Evolutionary conservation across 2,113 vertebrate species (phyloP).

Genomic region (Charadrius vociferus): DNA sequence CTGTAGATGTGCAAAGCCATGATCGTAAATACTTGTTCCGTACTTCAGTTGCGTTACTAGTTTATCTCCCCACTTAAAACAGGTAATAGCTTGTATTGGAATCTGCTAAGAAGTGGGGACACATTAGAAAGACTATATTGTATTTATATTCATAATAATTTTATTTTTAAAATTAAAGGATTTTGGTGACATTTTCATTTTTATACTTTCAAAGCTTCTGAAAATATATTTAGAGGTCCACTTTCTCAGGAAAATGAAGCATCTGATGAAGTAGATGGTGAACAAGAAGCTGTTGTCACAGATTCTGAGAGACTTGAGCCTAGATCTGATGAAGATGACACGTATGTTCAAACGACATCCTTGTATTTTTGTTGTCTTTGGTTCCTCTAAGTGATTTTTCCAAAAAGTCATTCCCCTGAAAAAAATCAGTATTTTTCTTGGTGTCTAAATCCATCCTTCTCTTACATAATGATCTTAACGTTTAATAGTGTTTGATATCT

Average conservation of each 20-base stretch:
- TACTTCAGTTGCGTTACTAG: neutral
- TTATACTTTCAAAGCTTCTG: constrained; percentile 59
- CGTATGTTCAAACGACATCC: constrained; percentile 75
- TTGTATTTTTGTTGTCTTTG: neutral
- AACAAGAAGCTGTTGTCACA: constrained; percentile 32
- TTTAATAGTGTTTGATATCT: neutral
- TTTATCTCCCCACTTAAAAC: neutral
- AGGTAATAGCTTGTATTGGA: neutral
- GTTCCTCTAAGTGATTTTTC: neutral
- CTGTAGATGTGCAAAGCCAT: too few relatives aligned
- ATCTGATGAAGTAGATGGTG: constrained; percentile 82
- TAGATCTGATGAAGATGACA: constrained; percentile 91
- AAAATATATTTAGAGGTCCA: constrained; percentile 75
- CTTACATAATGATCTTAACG: neutral
- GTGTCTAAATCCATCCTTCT: neutral
- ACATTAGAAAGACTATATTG: neutral
- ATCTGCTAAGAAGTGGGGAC: neutral
- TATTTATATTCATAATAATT: neutral
- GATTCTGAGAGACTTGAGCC: constrained; percentile 82
- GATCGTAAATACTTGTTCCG: neutral
- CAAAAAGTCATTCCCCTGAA: neutral
- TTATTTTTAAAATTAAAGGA: neutral
- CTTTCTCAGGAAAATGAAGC: constrained; percentile 57
- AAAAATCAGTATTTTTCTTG: neutral
- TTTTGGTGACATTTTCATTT: neutral